Base-by-base conservation (phyloP, 2,113 vertebrate species). In the Pedetes capensis region DNA sequence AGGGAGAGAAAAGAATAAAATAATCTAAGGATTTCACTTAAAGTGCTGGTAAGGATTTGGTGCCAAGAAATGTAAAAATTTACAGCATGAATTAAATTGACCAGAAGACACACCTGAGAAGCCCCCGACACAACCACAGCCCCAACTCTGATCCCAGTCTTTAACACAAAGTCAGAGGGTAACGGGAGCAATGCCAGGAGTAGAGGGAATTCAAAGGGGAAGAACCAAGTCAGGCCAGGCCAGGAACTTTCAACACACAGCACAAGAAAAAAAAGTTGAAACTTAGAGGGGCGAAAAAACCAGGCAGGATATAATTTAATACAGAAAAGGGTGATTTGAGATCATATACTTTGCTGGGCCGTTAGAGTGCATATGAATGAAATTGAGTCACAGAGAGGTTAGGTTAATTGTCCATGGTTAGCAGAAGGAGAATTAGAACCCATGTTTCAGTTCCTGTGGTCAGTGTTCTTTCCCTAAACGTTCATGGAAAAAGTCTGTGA, bases 41-140 rank as follows among this genome's bases (percentile, higher is more conserved):
- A 96, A 80, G 74, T 84, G 84, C 89, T 71, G 14, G 51, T 71
- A 66, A 93, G 44, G 37, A 80, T 91, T 81, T 53, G 42, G 13
- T 78, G 91, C 91, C 87, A 93, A 95, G 91, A 82, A 92, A 93
- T 42, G 3, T 63, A 82, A 90, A 95, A 94, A 34, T 59, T 25
- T 83, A 93, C 16, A 91, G 64, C 42, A 39, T 23, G n/a, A 55
- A 88, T 89, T 93, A 80, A 95, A 91, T 59, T 53, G 68, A 69
- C 59, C 74, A 95, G 78, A 89, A 96, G 75, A 81, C 2, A 53
- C 23, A 84, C 42, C 37, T 72, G 47, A 91, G 37, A 84, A 39
- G 20, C 29, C 9, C 12, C 32, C 64, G 85, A 63, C 57, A 49
- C 25, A 25, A 12, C 37, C 13, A 0, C 25, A 81, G 1, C 22